phyloP scores from a whole-genome alignment of 2,113 vertebrate species.

The Peucedramus taeniatus region DNA sequence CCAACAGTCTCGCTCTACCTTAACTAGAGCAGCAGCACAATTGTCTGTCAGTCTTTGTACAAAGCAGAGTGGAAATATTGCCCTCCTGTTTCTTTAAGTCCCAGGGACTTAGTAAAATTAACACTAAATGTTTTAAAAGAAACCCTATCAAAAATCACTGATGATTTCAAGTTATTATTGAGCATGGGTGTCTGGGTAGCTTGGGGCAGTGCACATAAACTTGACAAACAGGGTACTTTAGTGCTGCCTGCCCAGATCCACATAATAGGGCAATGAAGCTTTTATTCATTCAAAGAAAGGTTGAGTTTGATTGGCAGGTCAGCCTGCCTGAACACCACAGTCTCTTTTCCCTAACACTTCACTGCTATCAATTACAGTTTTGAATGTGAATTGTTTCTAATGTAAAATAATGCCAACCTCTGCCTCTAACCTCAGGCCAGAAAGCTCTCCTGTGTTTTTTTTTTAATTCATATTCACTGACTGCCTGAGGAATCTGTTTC shows the following conservation, averaged over 20 bases:
- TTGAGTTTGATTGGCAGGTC: conserved; percentile 84
- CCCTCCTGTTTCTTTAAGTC: conserved; percentile 27
- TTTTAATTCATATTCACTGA: conserved; percentile 16
- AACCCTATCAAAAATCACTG: conserved; percentile 67
- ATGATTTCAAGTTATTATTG: conserved; percentile 72
- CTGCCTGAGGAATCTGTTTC: conserved; percentile 51
- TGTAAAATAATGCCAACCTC: conserved; percentile 86
- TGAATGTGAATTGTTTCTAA: conserved; percentile 87
- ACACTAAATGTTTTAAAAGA: conserved; percentile 56
- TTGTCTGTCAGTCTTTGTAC: conserved; percentile 48
- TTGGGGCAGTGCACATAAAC: conserved; percentile 76
- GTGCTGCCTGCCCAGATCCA: conserved; percentile 76
- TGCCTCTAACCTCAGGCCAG: conserved; percentile 78
- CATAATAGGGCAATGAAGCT: conserved; percentile 79
- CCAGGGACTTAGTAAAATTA: conserved; percentile 62
- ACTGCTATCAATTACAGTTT: conserved; percentile 86
- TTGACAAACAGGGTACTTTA: conserved; percentile 80
- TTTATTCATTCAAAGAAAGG: conserved; percentile 81
- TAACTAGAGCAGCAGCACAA: conserved; percentile 44
- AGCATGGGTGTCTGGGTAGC: conserved; percentile 71
- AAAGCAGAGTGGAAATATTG: conserved; percentile 36
- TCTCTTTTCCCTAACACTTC: conserved; percentile 76
- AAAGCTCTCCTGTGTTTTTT: conserved; percentile 67
- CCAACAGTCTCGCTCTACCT: conserved; percentile 16
- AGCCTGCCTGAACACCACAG: conserved; percentile 68